phyloP scores from a whole-genome alignment of 2,888 invertebrate genomes.

The Notodonta dromedarius region DNA sequence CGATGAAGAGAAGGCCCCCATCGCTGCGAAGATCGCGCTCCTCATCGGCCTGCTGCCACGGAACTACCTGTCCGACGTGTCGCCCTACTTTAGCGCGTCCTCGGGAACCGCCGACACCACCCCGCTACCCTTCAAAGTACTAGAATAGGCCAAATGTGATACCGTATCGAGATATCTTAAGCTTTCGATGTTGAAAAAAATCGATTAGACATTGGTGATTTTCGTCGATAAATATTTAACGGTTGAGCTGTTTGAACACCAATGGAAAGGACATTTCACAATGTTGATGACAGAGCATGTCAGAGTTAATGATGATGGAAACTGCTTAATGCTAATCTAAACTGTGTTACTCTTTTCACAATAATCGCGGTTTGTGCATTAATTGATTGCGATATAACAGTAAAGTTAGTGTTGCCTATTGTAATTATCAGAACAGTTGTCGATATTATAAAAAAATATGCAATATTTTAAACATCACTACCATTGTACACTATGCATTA shows the following conservation, averaged over 20 bases:
- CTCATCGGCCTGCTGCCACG: conserved; percentile 81
- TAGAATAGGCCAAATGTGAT: conserved; percentile 53
- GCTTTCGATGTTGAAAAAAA: conserved; percentile 3
- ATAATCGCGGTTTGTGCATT: too few species aligned
- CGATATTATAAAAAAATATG: neutral
- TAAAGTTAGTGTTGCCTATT: neutral
- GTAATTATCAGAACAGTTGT: neutral
- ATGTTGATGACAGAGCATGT: neutral
- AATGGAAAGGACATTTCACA: neutral
- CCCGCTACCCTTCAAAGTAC: conserved; percentile 70
- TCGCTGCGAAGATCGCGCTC: conserved; percentile 84
- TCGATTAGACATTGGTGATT: neutral
- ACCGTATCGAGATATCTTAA: neutral
- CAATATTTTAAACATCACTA: neutral
- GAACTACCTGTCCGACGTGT: conserved; percentile 70
- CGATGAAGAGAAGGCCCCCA: conserved; percentile 78
- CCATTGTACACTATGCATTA: neutral
- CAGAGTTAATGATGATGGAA: too few species aligned
- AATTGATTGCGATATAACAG: too few species aligned
- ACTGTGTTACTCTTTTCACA: neutral
- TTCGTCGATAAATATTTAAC: neutral
- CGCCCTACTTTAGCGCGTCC: conserved; percentile 66
- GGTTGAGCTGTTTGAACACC: neutral
- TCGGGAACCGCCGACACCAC: conserved; percentile 59
- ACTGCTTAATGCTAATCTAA: too few species aligned